phyloP scores from a whole-genome alignment of 2,113 vertebrate species.

The Hypocryptadius cinnamomeus region DNA sequence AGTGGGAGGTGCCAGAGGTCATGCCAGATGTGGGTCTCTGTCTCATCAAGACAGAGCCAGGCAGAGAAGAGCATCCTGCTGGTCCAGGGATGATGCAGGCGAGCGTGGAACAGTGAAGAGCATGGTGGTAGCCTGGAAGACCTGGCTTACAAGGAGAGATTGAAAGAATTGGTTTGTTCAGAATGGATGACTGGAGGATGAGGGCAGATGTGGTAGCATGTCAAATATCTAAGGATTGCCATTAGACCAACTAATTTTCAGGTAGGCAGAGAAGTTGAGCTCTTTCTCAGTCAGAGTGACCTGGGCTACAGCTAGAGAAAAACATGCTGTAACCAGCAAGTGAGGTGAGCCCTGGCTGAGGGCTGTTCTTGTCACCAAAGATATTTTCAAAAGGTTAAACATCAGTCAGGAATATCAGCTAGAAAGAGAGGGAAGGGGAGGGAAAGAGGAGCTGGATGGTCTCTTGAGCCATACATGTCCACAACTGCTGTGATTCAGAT shows the following conservation, averaged over 20 bases:
- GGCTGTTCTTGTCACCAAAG: background rate
- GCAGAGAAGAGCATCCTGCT: rapidly evolving
- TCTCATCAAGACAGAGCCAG: background rate
- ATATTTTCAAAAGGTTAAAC: slow-evolving; percentile 27
- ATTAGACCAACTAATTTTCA: background rate
- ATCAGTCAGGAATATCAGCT: background rate
- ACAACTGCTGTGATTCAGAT: background rate
- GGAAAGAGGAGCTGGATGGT: background rate
- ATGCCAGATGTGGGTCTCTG: background rate
- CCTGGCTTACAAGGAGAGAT: background rate
- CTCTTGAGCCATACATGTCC: background rate
- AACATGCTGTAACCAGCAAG: background rate
- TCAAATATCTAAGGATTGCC: background rate
- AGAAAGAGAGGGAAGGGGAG: background rate
- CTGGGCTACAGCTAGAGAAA: background rate
- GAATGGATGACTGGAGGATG: background rate
- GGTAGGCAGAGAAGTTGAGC: background rate
- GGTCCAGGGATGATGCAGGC: background rate
- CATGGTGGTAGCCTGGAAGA: background rate
- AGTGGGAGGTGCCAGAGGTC: background rate
- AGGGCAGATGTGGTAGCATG: background rate
- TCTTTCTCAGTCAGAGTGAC: background rate
- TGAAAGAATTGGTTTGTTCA: background rate
- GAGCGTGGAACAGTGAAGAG: background rate
- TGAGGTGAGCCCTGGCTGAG: background rate